These are phyloP conservation scores for Pammene aurita DNA, from an alignment of 2,888 invertebrate genomes.

Conservation along the genomic window DNA sequence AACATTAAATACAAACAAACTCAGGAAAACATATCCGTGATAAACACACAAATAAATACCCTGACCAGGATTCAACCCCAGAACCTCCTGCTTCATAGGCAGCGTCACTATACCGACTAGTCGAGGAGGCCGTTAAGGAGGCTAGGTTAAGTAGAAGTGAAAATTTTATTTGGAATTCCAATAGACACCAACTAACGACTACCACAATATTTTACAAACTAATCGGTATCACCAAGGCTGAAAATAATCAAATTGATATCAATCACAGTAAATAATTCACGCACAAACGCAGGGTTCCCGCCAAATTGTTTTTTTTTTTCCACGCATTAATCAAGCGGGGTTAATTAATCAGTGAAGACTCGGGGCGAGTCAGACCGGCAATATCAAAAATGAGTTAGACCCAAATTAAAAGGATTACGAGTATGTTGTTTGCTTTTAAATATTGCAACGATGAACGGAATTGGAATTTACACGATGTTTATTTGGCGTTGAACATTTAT, in stretches of 20 bases:
- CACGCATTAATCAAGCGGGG: conserved; percentile 35
- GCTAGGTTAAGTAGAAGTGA: too few relatives aligned
- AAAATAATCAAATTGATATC: conserved; percentile 25
- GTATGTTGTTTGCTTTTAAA: neutral
- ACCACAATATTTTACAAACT: too few relatives aligned
- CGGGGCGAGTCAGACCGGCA: conserved; percentile 19
- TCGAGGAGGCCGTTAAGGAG: too few relatives aligned
- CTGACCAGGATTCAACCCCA: neutral
- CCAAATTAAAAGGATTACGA: conserved; percentile 16
- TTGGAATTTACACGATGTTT: neutral
- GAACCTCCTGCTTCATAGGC: neutral
- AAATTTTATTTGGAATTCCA: too few relatives aligned
- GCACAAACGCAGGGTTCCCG: conserved; percentile 16
- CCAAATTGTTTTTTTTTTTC: conserved; percentile 25
- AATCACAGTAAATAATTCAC: conserved; percentile 30
- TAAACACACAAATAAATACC: too few relatives aligned
- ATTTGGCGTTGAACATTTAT: neutral
- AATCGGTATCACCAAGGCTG: neutral
- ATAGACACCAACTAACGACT: too few relatives aligned
- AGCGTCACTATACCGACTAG: neutral
- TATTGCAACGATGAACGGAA: neutral
- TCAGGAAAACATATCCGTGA: too few relatives aligned
- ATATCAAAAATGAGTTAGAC: conserved; percentile 23
- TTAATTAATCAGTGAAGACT: conserved; percentile 36
- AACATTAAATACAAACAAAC: too few relatives aligned